Evolutionary conservation across 2,113 vertebrate species (phyloP).

Genomic region (Elephas maximus): DNA sequence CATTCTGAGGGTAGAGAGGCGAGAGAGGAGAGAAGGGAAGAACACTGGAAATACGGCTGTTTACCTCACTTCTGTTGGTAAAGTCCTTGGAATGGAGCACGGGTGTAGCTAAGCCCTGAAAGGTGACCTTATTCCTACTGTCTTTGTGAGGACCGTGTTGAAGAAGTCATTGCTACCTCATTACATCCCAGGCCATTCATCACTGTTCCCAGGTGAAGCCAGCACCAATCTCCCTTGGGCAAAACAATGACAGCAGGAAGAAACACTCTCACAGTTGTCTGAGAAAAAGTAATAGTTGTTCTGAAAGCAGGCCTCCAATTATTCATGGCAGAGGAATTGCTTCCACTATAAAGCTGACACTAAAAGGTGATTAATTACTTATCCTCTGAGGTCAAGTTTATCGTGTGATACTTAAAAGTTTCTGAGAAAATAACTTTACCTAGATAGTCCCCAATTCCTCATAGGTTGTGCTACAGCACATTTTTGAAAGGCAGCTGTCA

Average conservation of each 20-base stretch:
- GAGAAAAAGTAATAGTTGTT: constrained; percentile 34
- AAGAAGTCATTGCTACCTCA: background rate
- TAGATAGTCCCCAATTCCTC: constrained; percentile 1
- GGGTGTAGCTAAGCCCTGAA: background rate
- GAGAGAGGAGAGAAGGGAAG: background rate
- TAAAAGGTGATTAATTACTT: constrained; percentile 40
- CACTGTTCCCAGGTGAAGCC: constrained; percentile 34
- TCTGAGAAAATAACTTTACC: constrained; percentile 47
- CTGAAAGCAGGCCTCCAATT: background rate
- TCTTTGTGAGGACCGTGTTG: background rate
- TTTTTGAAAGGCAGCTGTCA: constrained; percentile 69
- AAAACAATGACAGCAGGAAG: constrained; percentile 60
- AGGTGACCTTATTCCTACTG: constrained; percentile 45
- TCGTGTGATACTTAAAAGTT: constrained; percentile 47
- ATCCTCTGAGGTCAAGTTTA: constrained; percentile 61
- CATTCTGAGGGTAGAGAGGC: background rate
- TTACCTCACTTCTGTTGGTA: background rate
- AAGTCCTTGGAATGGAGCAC: constrained; percentile 7
- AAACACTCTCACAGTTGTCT: background rate
- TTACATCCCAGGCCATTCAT: constrained; percentile 29
- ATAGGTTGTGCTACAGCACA: constrained; percentile 41
- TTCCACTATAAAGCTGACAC: background rate
- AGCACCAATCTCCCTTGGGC: constrained; percentile 42
- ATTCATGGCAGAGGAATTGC: constrained; percentile 26
- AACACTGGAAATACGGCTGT: background rate